Evolutionary conservation across 2,113 vertebrate genomes (phyloP).

Genomic region (Ctenodactylus gundi): DNA sequence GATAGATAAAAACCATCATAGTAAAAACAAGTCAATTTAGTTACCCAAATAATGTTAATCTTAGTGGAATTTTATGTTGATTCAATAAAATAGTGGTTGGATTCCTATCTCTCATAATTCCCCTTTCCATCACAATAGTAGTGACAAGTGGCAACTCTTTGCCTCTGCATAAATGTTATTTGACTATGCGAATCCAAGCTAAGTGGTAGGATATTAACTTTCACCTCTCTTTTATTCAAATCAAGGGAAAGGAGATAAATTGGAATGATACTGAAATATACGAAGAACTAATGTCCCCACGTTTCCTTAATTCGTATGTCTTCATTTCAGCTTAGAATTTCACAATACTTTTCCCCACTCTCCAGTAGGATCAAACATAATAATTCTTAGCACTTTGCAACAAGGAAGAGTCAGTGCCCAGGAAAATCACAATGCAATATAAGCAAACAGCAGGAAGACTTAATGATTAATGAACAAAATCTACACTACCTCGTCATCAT

Average conservation of each 20-base stretch:
- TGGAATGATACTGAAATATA: background rate
- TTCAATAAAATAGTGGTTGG: background rate
- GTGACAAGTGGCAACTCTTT: background rate
- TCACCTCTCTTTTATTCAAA: background rate
- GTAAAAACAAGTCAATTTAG: background rate
- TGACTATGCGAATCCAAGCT: background rate
- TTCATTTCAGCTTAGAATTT: background rate
- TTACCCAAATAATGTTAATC: background rate
- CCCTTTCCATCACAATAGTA: background rate
- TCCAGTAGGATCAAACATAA: background rate
- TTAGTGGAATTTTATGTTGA: background rate
- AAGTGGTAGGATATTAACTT: background rate
- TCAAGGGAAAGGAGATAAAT: background rate
- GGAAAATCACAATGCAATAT: too few species aligned
- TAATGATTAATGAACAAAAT: slow-evolving; percentile 1
- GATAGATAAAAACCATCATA: background rate
- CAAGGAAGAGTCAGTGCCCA: too few species aligned
- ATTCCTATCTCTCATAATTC: background rate
- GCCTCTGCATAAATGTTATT: background rate
- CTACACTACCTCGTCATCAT: background rate
- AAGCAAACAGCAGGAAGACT: background rate
- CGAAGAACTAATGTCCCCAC: background rate
- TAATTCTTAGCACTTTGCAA: background rate
- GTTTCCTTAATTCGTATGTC: background rate
- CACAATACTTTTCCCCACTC: background rate